These are phyloP conservation scores for Myotis davidii DNA, from an alignment of 2,113 vertebrate species.

Conservation along the genomic window DNA sequence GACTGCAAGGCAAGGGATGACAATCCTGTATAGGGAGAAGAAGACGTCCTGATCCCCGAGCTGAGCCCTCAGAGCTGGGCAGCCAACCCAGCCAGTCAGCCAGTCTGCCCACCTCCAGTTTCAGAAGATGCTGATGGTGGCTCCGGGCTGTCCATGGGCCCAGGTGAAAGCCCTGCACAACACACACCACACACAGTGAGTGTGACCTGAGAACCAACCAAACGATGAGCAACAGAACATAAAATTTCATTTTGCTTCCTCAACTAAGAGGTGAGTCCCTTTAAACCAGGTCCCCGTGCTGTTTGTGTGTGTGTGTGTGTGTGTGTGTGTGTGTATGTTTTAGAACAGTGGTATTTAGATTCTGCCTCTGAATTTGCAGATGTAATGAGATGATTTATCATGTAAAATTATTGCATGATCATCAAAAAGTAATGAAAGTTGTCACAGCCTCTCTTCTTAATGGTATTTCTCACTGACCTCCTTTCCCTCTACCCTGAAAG, in stretches of 20 bases:
- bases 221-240: not conserved
- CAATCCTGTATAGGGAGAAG: not conserved
- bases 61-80: not conserved
- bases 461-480: constrained; percentile 41
- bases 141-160: accelerated
- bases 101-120: not conserved
- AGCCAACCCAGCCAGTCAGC: not conserved
- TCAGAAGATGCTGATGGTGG: not conserved
- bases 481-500: constrained; percentile 21
- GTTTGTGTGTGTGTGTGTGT: not conserved
- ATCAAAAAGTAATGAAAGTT: constrained; percentile 55
- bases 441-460: constrained; percentile 64
- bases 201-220: not conserved
- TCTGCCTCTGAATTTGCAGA: constrained; percentile 57
- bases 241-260: not conserved
- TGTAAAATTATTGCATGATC: constrained; percentile 68
- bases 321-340: not conserved
- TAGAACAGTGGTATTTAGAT: constrained; percentile 41
- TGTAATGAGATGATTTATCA: constrained; percentile 70
- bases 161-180: not conserved
- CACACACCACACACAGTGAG: not conserved
- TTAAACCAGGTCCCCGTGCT: not conserved
- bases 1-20: not conserved
- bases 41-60: not conserved
- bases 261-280: not conserved